These are phyloP conservation scores for Ascaphus truei DNA, from an alignment of 2,113 vertebrate species.

Conservation along the genomic window DNA sequence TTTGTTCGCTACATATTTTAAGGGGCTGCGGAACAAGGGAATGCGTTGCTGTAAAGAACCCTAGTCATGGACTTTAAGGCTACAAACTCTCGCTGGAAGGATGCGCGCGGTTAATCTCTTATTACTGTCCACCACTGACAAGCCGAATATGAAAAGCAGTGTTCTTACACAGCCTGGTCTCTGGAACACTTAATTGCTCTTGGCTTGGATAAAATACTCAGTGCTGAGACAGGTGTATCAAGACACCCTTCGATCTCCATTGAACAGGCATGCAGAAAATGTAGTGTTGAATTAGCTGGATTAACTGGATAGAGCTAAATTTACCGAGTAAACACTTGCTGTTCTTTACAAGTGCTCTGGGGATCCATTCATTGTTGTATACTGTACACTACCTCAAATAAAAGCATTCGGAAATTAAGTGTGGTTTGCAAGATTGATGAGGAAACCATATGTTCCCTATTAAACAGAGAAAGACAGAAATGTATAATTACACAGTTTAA, in stretches of 20 bases:
- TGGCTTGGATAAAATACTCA: background rate
- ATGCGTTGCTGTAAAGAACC: too few relatives aligned
- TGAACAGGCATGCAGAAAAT: constrained; percentile 15
- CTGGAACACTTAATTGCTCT: constrained; percentile 10
- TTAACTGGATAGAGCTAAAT: constrained; percentile 24
- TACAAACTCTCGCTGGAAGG: too few relatives aligned
- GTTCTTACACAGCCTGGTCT: background rate
- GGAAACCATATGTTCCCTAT: constrained; percentile 35
- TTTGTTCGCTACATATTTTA: too few relatives aligned
- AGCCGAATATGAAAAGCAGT: too few relatives aligned
- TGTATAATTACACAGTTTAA: constrained; percentile 28
- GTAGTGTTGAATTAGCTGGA: constrained; percentile 17
- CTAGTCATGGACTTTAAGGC: too few relatives aligned
- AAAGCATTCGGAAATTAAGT: constrained; percentile 32
- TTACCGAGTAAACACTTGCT: constrained; percentile 4
- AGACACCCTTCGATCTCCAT: background rate
- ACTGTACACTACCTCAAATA: constrained; percentile 23
- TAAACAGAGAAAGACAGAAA: constrained; percentile 19
- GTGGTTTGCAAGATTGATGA: constrained; percentile 35
- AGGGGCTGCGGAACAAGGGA: too few relatives aligned
- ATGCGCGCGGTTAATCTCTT: too few relatives aligned
- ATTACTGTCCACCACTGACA: too few relatives aligned
- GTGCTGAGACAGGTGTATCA: constrained; percentile 33
- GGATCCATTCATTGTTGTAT: constrained; percentile 25
- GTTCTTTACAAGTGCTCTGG: constrained; percentile 6